Percentiles rank a stretch among this genome's conserved stretches.
These are phyloP conservation scores for Antigone vipio DNA, from an alignment of 2,113 vertebrate genomes.

Conservation along the genomic window DNA sequence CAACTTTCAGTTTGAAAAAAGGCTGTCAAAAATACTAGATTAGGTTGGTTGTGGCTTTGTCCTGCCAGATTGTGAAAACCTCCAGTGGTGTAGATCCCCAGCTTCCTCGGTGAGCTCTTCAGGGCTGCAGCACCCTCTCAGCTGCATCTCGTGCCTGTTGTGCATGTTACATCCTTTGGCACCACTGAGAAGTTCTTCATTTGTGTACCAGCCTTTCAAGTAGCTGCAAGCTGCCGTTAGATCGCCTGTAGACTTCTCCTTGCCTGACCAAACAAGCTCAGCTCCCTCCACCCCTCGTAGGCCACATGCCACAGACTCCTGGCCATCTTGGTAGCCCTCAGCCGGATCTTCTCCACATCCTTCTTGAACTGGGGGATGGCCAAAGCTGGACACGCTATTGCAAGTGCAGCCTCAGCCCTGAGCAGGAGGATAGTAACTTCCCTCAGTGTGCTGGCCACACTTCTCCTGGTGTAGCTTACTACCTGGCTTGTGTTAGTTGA, in stretches of 20 bases:
- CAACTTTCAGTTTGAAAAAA: background rate
- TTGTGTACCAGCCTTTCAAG: background rate
- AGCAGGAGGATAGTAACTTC: background rate
- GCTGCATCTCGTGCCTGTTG: background rate
- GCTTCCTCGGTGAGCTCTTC: background rate
- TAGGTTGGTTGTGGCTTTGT: background rate
- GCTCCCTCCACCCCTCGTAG: background rate
- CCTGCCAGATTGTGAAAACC: background rate
- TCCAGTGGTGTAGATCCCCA: background rate
- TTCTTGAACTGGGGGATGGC: background rate
- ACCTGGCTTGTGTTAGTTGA: background rate
- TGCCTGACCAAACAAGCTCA: background rate
- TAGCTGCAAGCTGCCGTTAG: background rate
- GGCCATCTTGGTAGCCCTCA: background rate
- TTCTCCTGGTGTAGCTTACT: background rate
- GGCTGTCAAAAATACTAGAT: background rate
- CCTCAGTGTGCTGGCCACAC: fast-evolving
- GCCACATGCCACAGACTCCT: background rate
- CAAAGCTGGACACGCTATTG: background rate
- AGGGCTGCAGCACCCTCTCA: background rate
- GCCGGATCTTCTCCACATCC: background rate
- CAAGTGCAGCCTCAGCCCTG: background rate
- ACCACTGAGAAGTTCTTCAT: background rate
- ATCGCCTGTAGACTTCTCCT: background rate
- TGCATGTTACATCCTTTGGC: background rate